phyloP scores from a whole-genome alignment of 2,797 vertebrate genomes.

The Oreochromis mossambicus region DNA sequence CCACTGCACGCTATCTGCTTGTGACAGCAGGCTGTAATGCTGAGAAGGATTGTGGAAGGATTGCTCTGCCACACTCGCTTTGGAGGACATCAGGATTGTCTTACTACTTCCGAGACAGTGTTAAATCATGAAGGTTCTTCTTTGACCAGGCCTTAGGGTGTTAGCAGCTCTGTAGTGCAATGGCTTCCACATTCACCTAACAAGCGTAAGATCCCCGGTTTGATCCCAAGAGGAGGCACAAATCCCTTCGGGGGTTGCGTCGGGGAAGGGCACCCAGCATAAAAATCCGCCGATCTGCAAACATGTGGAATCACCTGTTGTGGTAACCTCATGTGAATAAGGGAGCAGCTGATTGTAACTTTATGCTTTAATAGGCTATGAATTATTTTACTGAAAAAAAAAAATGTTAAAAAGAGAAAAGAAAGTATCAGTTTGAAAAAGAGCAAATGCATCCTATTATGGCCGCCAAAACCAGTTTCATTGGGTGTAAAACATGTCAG shows the following conservation, averaged over 20 bases:
- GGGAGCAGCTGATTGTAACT: background rate
- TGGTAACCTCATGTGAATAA: background rate
- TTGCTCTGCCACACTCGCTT: slow-evolving; percentile 26
- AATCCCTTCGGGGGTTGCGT: background rate
- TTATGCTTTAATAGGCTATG: background rate
- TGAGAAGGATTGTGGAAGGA: background rate
- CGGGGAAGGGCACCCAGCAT: background rate
- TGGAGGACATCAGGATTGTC: slow-evolving; percentile 6
- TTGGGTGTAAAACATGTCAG: background rate
- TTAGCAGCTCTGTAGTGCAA: background rate
- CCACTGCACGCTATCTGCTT: slow-evolving; percentile 18
- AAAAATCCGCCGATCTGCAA: background rate
- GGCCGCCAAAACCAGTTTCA: background rate
- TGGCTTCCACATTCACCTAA: background rate
- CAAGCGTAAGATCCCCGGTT: background rate
- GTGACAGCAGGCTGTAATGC: slow-evolving; percentile 48
- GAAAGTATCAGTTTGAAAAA: background rate
- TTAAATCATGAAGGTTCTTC: background rate
- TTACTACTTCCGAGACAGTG: background rate
- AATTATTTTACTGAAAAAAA: background rate
- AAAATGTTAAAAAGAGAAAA: background rate
- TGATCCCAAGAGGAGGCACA: background rate
- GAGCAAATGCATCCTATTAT: background rate
- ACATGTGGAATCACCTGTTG: background rate
- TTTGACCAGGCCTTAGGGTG: background rate